phyloP scores from a whole-genome alignment of 2,888 invertebrate genomes.

The Ptilodon capucinus region DNA sequence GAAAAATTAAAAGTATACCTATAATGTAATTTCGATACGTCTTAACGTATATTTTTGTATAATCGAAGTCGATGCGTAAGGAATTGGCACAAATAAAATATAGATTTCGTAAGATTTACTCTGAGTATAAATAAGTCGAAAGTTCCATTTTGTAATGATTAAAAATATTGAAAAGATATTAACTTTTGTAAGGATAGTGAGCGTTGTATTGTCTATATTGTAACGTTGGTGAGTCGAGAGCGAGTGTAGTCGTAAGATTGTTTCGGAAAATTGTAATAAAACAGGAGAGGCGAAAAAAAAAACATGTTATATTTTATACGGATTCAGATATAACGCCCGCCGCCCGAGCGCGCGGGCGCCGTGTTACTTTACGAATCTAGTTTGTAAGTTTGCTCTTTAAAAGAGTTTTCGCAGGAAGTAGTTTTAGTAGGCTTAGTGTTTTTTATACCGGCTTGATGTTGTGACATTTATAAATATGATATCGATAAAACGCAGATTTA shows the following conservation, averaged over 20 bases:
- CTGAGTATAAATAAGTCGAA: slow-evolving; percentile 50
- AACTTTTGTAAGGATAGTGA: slow-evolving; percentile 72
- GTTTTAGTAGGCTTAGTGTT: slow-evolving; percentile 83
- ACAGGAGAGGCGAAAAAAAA: slow-evolving; percentile 65
- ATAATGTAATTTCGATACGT: slow-evolving; percentile 65
- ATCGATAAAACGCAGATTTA: slow-evolving; percentile 64
- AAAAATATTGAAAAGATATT: slow-evolving; percentile 63
- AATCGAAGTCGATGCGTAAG: slow-evolving; percentile 71
- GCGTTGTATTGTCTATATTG: slow-evolving; percentile 79
- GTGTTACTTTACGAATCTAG: slow-evolving; percentile 79
- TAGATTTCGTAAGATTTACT: slow-evolving; percentile 57
- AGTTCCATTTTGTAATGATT: slow-evolving; percentile 74
- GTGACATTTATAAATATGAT: slow-evolving; percentile 76
- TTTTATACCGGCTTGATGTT: slow-evolving; percentile 84
- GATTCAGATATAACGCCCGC: slow-evolving; percentile 64
- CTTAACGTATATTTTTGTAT: slow-evolving; percentile 78
- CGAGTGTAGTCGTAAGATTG: slow-evolving; percentile 72
- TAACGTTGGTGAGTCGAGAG: slow-evolving; percentile 72
- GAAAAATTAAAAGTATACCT: slow-evolving; percentile 65
- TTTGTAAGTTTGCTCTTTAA: slow-evolving; percentile 79
- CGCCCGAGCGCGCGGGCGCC: slow-evolving; percentile 43
- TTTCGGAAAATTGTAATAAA: slow-evolving; percentile 83
- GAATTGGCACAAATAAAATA: slow-evolving; percentile 72
- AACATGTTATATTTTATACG: slow-evolving; percentile 79
- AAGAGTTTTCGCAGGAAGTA: slow-evolving; percentile 82